phyloP scores from a whole-genome alignment of 2,888 invertebrate genomes.

The Drosophila anomalata region DNA sequence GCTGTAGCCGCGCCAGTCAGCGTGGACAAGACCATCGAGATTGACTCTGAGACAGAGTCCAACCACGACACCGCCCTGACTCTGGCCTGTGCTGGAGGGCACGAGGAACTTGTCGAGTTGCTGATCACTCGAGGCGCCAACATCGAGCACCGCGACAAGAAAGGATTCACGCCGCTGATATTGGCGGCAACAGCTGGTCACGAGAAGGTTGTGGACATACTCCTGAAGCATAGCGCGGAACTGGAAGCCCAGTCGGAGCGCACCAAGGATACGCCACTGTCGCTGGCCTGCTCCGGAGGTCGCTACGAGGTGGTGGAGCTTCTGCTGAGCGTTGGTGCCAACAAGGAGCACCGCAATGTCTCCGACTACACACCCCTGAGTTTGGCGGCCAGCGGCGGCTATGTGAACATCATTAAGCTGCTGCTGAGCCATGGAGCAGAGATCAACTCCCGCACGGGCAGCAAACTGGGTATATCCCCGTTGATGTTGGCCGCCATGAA shows the following conservation, averaged over 20 bases:
- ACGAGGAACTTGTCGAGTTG: constrained; percentile 97
- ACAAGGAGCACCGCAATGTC: constrained; percentile 99
- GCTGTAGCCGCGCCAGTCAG: constrained; percentile 82
- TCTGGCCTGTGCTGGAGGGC: constrained; percentile 98
- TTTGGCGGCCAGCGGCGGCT: constrained; percentile 98
- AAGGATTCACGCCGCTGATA: constrained; percentile 98
- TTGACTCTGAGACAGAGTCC: constrained; percentile 98
- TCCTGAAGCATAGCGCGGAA: constrained; percentile 97
- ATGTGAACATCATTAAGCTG: constrained; percentile 98
- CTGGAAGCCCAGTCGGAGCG: constrained; percentile 99
- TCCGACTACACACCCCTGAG: constrained; percentile 99
- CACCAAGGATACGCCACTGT: constrained; percentile 99
- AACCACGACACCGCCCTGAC: constrained; percentile 99
- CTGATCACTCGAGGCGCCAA: constrained; percentile 96
- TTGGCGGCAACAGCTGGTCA: constrained; percentile 98
- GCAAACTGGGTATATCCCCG: constrained; percentile 98
- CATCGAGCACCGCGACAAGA: constrained; percentile 99
- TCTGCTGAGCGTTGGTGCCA: constrained; percentile 93
- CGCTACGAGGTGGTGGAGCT: constrained; percentile 98
- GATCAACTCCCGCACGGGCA: constrained; percentile 98
- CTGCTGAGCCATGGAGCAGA: constrained; percentile 97
- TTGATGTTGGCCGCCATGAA: constrained; percentile 99
- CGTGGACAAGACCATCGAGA: constrained; percentile 92
- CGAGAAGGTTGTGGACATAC: constrained; percentile 93
- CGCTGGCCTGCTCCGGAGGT: constrained; percentile 98